Base-by-base conservation (phyloP, 2,797 vertebrate species). In the Anolis apletophallus region DNA sequence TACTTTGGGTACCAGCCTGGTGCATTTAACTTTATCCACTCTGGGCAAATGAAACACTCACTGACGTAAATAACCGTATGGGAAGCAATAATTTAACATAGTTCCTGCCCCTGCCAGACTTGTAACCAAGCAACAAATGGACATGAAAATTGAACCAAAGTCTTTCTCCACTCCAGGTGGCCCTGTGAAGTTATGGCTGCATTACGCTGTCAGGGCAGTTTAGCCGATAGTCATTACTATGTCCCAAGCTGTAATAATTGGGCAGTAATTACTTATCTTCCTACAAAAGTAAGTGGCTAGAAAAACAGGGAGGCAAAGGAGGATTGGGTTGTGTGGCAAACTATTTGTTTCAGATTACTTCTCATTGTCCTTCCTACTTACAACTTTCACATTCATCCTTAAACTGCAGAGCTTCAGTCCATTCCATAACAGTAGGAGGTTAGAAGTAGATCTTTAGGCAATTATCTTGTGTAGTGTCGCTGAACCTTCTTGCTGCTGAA, bases 111-210 rank as follows among this genome's bases (percentile, higher is more conserved):
- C 83, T 83, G 59, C 75, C 5, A 68, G 75, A 32, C 29, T 73
- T 67, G 84, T 83, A 88, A 83, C 84, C 80, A 86, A 83, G 84
- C 84, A 86, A 86, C 80, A 79, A 86, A 88, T 88, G 88, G 88
- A 73, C 57, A 74, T n/a, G 75, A 83, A 88, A 86, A 80, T 73
- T 83, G 88, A 83, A 55, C 46, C 36, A 72, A 78, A 73, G 7
- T 79, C 61, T 78, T 23, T 29, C 69, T 67, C n/a, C 74, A 29
- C 86, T 87, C 81, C 68, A 57, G 84, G 84, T 86, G 57, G 57
- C 50, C 57, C 9, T 16, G 26, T 68, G 50, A 86, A 83, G 80
- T 68, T 83, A 79, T 32, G 36, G 21, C 57, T 80, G 46, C 59
- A 59, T 29, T 75, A 54, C 13, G 2, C 71, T 64, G 67, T n/a